Evolutionary conservation across 2,888 invertebrate genomes (phyloP), one percentile per base, ranked within the genome.

Genomic region (Mesorhabditis spiculigera): DNA sequence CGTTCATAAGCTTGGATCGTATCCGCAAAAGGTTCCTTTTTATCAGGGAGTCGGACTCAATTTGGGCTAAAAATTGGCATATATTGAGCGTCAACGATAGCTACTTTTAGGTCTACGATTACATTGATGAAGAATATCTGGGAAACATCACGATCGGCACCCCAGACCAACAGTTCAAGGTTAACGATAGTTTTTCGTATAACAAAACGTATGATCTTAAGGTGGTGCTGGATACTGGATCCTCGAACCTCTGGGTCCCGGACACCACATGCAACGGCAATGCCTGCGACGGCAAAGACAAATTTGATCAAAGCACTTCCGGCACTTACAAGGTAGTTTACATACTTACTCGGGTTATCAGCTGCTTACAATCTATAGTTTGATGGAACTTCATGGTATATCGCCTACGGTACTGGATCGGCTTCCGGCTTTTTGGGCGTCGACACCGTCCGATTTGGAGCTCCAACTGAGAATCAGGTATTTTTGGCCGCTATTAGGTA

Each of bases 181-280:
- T 97, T 28, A 28, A 28, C 28, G 28, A 28, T 74, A 92, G 97
- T 70, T 97, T 97, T 28, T 28, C 28, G 28, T 28, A 28, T 28
- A 28, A 28, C 28, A 28, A 88, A 97, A 97, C 88, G 28, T 28
- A 28, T 5, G 1, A 10, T 8, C 6, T 66, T 10, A n/a, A 41
- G 61, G 67, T 67, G 28, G 72, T 75, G 58, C 68, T 75, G 66
- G 78, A 79, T 70, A 79, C 78, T 45, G 78, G 78, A 68, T 76
- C 75, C 10, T 70, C 80, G 45, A 80, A 80, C 63, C 70, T 80
- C 43, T 80, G 80, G 80, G 72, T 80, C 63, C 77, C 78, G n/a
- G 80, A 80, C 65, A 68, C 69, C 63, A 75, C 72, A 5, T 81
- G 81, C 65, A 73, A 75, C 13, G 63, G 10, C 6, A 28, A 63